Conservation (phyloP, 2,797 vertebrate genomes). For the Nannoperca australis region DNA sequence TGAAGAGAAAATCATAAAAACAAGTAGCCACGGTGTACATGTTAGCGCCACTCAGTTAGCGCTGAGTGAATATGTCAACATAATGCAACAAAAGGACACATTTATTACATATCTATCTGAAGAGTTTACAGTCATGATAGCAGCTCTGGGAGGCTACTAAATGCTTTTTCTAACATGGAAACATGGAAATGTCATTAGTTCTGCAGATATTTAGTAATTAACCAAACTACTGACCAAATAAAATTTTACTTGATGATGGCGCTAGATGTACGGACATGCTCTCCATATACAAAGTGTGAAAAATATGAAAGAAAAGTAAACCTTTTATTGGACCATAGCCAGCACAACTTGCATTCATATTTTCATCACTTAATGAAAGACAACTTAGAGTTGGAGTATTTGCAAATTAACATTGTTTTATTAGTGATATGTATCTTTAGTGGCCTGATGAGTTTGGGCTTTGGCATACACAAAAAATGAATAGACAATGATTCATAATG, state of each 20-base stretch:
- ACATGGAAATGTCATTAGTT: too few relatives aligned
- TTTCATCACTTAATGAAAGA: background rate
- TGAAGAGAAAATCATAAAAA: slow-evolving; percentile 12
- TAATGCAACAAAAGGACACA: background rate
- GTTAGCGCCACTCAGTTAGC: background rate
- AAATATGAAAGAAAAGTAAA: background rate
- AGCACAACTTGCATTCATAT: background rate
- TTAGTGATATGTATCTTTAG: too few relatives aligned
- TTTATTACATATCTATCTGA: background rate
- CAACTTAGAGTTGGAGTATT: background rate
- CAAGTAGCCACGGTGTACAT: background rate
- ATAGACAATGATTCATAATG: background rate
- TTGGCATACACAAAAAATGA: background rate
- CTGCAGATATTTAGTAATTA: too few relatives aligned
- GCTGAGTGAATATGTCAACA: background rate
- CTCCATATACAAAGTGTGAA: background rate
- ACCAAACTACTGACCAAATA: too few relatives aligned
- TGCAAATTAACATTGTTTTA: background rate
- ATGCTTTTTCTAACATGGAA: background rate
- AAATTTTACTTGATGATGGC: too few relatives aligned
- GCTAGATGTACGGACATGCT: background rate
- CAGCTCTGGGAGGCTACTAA: background rate
- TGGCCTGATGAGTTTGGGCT: background rate
- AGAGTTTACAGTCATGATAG: background rate
- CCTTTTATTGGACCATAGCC: background rate